Conservation (phyloP, 2,797 vertebrate genomes). For the Spheniscus humboldti region DNA sequence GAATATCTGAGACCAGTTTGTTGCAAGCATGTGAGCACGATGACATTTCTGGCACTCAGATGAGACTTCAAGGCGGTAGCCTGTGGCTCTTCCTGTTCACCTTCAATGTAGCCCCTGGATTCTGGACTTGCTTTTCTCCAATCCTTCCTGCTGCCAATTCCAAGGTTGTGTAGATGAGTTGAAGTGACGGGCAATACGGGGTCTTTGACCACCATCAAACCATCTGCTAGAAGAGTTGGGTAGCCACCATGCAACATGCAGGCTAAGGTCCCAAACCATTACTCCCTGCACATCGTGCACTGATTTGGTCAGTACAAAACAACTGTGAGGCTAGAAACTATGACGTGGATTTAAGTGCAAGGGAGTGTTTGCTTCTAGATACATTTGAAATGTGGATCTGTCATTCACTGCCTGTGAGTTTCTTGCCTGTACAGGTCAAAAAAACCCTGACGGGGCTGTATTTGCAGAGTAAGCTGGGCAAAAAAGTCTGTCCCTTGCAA, state of each 20-base stretch:
- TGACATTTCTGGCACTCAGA: neutral
- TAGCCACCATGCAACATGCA: neutral
- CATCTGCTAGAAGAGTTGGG: neutral
- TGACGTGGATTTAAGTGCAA: neutral
- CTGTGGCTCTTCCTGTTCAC: neutral
- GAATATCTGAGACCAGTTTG: neutral
- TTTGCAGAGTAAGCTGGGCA: neutral
- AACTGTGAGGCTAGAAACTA: neutral
- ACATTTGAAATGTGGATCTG: neutral
- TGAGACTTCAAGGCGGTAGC: neutral
- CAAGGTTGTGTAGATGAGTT: neutral
- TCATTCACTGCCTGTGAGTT: neutral
- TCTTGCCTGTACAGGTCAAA: neutral
- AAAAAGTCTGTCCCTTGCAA: neutral
- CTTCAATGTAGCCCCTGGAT: neutral
- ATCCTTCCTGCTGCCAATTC: neutral
- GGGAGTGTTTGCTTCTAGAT: neutral
- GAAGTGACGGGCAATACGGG: neutral
- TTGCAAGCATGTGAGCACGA: fast-evolving
- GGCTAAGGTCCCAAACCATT: neutral
- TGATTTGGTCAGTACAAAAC: neutral
- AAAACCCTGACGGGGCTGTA: neutral
- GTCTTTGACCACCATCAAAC: neutral
- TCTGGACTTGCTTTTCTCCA: neutral
- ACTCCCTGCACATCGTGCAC: neutral